These are phyloP conservation scores for Tetramorium simillimum DNA, from an alignment of 1,140 invertebrate genomes.

Conservation along the genomic window DNA sequence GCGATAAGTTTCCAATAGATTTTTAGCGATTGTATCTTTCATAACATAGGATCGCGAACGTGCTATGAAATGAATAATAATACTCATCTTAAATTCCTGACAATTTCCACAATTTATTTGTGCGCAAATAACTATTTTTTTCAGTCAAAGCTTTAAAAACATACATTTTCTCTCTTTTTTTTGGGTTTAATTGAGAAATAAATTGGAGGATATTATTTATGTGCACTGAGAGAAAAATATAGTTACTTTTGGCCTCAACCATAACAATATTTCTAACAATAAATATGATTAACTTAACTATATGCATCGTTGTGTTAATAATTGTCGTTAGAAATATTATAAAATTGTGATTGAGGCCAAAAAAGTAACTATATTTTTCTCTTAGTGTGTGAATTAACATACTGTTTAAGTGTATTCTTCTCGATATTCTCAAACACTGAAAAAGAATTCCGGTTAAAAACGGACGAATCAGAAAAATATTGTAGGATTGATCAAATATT, in stretches of 20 bases:
- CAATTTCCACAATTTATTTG: background rate
- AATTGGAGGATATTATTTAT: background rate
- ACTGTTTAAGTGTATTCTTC: background rate
- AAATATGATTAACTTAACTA: too few relatives aligned
- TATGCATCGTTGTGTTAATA: too few relatives aligned
- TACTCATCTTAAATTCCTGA: background rate
- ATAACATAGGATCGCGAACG: background rate
- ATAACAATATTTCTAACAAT: too few relatives aligned
- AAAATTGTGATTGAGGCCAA: too few relatives aligned
- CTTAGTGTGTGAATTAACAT: background rate
- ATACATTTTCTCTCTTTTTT: background rate
- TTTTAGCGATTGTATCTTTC: background rate
- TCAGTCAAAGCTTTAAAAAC: background rate
- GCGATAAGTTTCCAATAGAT: conserved; percentile 20
- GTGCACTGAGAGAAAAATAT: too few relatives aligned
- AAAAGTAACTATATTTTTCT: too few relatives aligned
- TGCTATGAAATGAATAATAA: conserved; percentile 9
- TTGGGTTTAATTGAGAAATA: background rate
- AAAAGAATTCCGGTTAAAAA: too few relatives aligned
- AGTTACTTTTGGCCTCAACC: too few relatives aligned
- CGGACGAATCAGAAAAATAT: too few relatives aligned
- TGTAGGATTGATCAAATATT: too few relatives aligned
- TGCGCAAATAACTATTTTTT: background rate
- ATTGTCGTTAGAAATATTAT: too few relatives aligned
- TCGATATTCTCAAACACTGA: background rate